phyloP scores from a whole-genome alignment of 1,140 invertebrate genomes.

The Formica exsecta region DNA sequence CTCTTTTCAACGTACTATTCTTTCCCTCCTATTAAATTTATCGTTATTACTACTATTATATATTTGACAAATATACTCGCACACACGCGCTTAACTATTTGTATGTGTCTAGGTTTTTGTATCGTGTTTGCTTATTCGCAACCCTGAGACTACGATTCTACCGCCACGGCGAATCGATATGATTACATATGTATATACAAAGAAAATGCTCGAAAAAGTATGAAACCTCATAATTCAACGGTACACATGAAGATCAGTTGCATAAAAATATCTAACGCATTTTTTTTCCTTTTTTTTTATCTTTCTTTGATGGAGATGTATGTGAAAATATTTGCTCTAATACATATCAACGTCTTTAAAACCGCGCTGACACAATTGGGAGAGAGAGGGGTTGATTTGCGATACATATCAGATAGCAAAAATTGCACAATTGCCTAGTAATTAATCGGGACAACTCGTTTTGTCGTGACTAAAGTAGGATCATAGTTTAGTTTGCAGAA shows the following conservation, averaged over 20 bases:
- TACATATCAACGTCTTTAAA: constrained; percentile 10
- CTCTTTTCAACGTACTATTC: constrained; percentile 4
- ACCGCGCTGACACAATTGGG: constrained; percentile 26
- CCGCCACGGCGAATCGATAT: constrained; percentile 78
- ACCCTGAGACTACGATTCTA: constrained; percentile 84
- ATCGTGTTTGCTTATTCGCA: constrained; percentile 79
- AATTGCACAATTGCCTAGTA: constrained; percentile 25
- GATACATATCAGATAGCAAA: neutral
- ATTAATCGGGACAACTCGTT: neutral
- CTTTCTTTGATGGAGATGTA: constrained; percentile 16
- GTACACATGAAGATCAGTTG: constrained; percentile 30
- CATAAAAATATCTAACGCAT: constrained; percentile 63
- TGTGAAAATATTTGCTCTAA: constrained; percentile 29
- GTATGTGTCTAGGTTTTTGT: constrained; percentile 73
- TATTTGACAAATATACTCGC: constrained; percentile 71
- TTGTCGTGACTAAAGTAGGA: neutral
- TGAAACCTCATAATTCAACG: constrained; percentile 29
- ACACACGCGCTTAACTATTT: constrained; percentile 66
- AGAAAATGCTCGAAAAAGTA: constrained; percentile 65
- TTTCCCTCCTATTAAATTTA: constrained; percentile 50
- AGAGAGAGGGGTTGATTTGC: constrained; percentile 19
- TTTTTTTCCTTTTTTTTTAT: neutral
- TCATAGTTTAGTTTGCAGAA: neutral
- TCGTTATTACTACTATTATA: constrained; percentile 63
- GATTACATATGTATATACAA: constrained; percentile 59